These are phyloP conservation scores for Serinus canaria DNA, from an alignment of 2,113 vertebrate species.

Conservation along the genomic window DNA sequence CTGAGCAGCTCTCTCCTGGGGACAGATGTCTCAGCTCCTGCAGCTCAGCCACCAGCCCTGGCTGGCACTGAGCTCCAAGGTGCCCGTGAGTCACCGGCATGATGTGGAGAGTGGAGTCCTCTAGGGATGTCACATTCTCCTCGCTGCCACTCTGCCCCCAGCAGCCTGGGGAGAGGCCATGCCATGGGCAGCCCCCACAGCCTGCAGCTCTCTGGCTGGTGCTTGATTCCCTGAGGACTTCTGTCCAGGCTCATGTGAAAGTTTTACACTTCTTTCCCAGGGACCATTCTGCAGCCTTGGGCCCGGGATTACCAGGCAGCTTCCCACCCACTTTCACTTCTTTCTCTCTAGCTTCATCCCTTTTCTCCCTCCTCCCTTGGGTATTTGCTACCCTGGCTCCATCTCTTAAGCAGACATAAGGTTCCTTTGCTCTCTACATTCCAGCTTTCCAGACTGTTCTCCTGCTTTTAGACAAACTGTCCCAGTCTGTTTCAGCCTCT, in stretches of 20 bases:
- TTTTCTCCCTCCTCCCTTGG: neutral
- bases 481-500: neutral
- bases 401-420: neutral
- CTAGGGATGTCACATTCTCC: neutral
- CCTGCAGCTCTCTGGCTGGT: neutral
- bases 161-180: neutral
- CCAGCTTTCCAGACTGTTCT: neutral
- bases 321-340: neutral
- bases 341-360: neutral
- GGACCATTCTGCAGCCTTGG: neutral
- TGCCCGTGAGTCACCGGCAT: neutral
- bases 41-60: fast-evolving
- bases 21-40: neutral
- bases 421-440: neutral
- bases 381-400: neutral
- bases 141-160: fast-evolving
- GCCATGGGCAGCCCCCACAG: fast-evolving
- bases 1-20: neutral
- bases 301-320: neutral
- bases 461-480: neutral
- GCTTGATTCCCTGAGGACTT: neutral
- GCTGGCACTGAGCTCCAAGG: neutral
- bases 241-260: neutral
- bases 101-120: neutral
- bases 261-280: neutral